Evolutionary conservation across 2,113 vertebrate genomes (phyloP).

Genomic region (Isurus oxyrinchus): DNA sequence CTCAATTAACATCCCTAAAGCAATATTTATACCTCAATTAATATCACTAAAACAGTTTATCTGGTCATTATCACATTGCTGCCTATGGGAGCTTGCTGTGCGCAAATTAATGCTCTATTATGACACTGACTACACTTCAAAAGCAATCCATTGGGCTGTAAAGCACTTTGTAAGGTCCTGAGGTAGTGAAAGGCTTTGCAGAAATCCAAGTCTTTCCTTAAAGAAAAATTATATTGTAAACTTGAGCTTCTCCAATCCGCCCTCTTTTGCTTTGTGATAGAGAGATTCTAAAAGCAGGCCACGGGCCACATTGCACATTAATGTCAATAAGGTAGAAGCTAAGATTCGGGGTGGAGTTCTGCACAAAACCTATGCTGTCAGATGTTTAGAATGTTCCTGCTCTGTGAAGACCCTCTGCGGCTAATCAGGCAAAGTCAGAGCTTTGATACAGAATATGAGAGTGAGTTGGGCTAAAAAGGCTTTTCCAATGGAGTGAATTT

Average conservation of each 20-base stretch:
- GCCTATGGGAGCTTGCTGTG: not conserved
- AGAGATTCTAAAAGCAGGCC: not conserved
- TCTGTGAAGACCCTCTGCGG: not conserved
- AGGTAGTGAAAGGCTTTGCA: not conserved
- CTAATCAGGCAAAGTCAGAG: not conserved
- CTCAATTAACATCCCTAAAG: not conserved
- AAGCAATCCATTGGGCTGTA: not conserved
- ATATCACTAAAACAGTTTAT: not conserved
- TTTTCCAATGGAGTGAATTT: not conserved
- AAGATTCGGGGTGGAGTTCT: not conserved
- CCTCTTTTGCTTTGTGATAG: not conserved
- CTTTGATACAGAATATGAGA: not conserved
- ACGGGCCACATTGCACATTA: not conserved
- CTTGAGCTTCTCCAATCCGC: not conserved
- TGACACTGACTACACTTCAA: not conserved
- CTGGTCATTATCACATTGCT: not conserved
- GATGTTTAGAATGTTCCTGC: not conserved
- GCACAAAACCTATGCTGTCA: not conserved
- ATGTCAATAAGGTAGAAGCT: not conserved
- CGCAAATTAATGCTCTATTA: not conserved
- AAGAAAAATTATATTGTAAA: not conserved
- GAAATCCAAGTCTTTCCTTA: not conserved
- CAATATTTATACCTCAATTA: not conserved
- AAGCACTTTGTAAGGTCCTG: not conserved
- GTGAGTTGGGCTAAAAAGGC: not conserved